phyloP scores from a whole-genome alignment of 2,797 vertebrate species.

The Sandelia bainsii region DNA sequence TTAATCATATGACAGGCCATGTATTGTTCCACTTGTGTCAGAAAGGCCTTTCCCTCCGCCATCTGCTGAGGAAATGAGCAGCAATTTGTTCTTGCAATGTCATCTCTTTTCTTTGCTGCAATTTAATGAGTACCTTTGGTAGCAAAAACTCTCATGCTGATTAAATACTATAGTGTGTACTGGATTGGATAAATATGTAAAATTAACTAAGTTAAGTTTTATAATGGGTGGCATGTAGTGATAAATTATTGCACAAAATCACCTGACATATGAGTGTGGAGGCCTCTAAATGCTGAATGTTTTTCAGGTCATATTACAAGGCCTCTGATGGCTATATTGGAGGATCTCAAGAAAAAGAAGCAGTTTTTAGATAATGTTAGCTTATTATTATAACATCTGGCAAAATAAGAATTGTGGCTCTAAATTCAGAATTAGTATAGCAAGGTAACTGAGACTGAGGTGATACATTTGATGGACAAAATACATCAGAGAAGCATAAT shows the following conservation, averaged over 20 bases:
- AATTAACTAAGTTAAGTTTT: background rate
- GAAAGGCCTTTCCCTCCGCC: conserved; percentile 20
- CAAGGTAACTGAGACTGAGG: background rate
- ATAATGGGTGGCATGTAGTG: background rate
- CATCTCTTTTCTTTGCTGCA: conserved; percentile 26
- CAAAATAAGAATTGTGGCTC: background rate
- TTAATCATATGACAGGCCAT: conserved; percentile 63
- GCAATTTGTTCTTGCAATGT: conserved; percentile 29
- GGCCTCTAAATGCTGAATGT: background rate
- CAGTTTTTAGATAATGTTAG: background rate
- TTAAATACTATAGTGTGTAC: background rate
- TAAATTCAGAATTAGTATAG: background rate
- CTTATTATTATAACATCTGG: background rate
- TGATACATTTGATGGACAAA: too few relatives aligned
- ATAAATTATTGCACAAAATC: background rate
- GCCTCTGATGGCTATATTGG: background rate
- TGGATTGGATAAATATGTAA: background rate
- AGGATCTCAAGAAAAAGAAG: background rate
- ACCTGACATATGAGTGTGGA: background rate
- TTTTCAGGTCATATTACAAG: background rate
- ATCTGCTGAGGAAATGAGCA: conserved; percentile 41
- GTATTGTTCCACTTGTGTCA: conserved; percentile 27
- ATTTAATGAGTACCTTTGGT: conserved; percentile 21
- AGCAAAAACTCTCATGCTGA: background rate
- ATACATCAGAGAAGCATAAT: background rate